Conservation (phyloP, 2,888 invertebrate species). For the Pseudococcus viburni region DNA sequence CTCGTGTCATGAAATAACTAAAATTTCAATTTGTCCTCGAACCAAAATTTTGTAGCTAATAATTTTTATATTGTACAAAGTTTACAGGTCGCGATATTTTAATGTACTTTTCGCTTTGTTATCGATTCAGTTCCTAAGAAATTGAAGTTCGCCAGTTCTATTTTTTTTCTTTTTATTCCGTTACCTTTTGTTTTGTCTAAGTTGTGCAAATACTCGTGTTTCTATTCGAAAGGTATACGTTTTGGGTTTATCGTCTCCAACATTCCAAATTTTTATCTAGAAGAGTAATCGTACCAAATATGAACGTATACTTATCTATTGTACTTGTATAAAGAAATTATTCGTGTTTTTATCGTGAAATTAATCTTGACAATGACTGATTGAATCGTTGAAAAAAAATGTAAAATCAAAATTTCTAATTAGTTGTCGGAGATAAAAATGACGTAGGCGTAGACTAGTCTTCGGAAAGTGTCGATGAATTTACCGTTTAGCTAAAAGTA, state of each 20-base stretch:
- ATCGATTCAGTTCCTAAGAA: slow-evolving; percentile 31
- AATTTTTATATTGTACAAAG: slow-evolving; percentile 24
- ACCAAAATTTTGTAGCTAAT: slow-evolving; percentile 50
- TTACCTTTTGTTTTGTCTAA: slow-evolving; percentile 46
- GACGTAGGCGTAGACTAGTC: too few relatives aligned
- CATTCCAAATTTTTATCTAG: neutral
- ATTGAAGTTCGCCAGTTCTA: neutral
- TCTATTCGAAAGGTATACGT: neutral
- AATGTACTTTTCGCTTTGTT: slow-evolving; percentile 1
- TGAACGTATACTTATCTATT: neutral
- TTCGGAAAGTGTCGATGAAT: neutral
- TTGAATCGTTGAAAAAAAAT: too few relatives aligned
- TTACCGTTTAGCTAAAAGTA: too few relatives aligned
- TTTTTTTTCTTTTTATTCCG: neutral
- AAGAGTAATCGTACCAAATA: neutral
- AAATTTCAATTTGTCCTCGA: neutral
- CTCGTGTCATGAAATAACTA: neutral
- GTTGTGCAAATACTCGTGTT: slow-evolving; percentile 38
- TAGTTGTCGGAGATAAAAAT: too few relatives aligned
- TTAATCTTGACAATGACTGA: too few relatives aligned
- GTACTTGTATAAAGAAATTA: too few relatives aligned
- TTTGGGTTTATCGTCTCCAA: neutral
- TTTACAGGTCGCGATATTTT: slow-evolving; percentile 37
- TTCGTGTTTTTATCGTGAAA: too few relatives aligned
- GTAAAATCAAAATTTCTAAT: too few relatives aligned